Percentiles rank a stretch among this genome's conserved stretches.
Evolutionary conservation across 2,888 invertebrate species (phyloP).

Genomic region (Lymantria monacha): DNA sequence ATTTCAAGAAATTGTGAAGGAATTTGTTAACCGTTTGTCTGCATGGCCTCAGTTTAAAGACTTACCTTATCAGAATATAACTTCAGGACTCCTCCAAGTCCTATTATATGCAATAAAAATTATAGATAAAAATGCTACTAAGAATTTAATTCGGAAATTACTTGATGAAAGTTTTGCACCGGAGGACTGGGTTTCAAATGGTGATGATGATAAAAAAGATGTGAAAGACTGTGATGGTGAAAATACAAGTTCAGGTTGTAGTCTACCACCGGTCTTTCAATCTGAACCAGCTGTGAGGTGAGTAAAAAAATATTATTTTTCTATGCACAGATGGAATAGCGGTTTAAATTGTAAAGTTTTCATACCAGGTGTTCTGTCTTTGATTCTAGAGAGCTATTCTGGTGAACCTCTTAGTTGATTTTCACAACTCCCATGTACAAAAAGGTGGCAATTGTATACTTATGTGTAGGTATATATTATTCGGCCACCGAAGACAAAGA

Average conservation of each 20-base stretch:
- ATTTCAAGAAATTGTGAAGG: constrained; percentile 83
- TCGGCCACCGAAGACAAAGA: too few species aligned
- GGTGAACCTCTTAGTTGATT: too few species aligned
- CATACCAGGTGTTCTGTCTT: too few species aligned
- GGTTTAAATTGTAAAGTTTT: too few species aligned
- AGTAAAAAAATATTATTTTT: constrained; percentile 9
- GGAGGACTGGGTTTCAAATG: constrained; percentile 55
- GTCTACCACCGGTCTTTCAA: constrained; percentile 84
- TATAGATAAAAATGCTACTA: constrained; percentile 79
- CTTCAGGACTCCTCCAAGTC: constrained; percentile 87
- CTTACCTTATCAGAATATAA: constrained; percentile 85
- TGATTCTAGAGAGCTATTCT: too few species aligned
- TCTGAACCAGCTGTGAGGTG: constrained; percentile 83
- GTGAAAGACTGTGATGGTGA: constrained; percentile 29
- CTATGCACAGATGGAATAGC: neutral
- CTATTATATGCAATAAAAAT: constrained; percentile 84
- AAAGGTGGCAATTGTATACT: too few species aligned
- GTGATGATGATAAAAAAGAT: constrained; percentile 37
- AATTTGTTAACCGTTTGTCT: constrained; percentile 84
- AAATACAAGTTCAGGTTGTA: constrained; percentile 12
- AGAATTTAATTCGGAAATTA: constrained; percentile 82
- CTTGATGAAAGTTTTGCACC: constrained; percentile 84
- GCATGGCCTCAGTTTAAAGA: constrained; percentile 91
- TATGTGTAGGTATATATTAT: too few species aligned
- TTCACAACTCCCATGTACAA: too few species aligned